These are phyloP conservation scores for Carduelis carduelis DNA, from an alignment of 2,797 vertebrate genomes.

Conservation along the genomic window DNA sequence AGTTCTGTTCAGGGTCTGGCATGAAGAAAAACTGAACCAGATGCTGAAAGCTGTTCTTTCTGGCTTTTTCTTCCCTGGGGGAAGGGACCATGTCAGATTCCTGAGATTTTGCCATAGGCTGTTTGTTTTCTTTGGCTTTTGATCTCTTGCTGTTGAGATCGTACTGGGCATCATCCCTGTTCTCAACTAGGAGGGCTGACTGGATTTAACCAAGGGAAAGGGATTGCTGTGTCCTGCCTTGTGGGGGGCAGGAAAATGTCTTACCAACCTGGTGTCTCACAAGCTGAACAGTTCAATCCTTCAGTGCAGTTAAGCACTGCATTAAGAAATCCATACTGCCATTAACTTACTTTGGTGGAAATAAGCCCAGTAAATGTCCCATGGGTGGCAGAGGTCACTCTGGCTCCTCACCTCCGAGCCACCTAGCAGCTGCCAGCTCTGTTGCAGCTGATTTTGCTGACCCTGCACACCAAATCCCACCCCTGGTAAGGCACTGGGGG, in stretches of 20 bases:
- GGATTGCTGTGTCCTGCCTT: background rate
- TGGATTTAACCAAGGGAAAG: background rate
- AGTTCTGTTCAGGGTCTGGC: constrained; percentile 41
- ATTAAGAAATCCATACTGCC: background rate
- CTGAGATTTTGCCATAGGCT: constrained; percentile 44
- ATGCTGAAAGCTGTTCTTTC: constrained; percentile 53
- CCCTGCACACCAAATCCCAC: background rate
- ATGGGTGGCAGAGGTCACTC: background rate
- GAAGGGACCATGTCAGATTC: constrained; percentile 47
- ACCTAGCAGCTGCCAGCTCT: background rate
- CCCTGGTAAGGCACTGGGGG: background rate
- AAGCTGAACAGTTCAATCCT: background rate
- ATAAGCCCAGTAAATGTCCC: background rate
- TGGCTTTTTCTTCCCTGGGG: constrained; percentile 24
- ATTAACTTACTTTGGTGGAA: background rate
- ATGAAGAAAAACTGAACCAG: constrained; percentile 58
- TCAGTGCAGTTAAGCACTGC: background rate
- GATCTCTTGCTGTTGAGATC: background rate
- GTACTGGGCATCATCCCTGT: background rate
- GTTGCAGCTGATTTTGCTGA: background rate
- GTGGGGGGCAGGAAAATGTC: background rate
- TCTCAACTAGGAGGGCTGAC: background rate
- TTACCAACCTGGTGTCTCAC: background rate
- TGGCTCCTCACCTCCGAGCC: background rate
- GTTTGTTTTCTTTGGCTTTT: constrained; percentile 60